These are phyloP conservation scores for Chloroceryle amazona DNA, from an alignment of 2,797 vertebrate species.

Conservation along the genomic window DNA sequence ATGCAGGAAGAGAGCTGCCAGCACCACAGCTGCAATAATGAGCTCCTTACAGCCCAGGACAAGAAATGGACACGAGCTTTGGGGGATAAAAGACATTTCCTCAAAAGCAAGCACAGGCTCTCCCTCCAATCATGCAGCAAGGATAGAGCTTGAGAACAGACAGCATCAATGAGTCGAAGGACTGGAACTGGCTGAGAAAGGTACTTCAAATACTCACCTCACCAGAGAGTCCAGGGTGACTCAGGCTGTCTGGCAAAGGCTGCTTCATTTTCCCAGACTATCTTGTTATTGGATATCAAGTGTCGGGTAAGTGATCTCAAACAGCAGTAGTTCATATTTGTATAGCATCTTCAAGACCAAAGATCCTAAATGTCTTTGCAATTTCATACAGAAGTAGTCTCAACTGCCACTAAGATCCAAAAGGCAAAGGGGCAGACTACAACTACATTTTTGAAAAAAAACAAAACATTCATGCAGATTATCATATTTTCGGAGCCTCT, in stretches of 20 bases:
- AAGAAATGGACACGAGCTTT: background rate
- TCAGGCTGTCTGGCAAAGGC: background rate
- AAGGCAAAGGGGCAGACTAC: background rate
- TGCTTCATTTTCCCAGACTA: constrained; percentile 1
- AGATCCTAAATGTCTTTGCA: background rate
- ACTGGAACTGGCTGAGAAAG: background rate
- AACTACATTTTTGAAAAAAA: background rate
- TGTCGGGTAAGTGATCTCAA: background rate
- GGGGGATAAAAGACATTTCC: background rate
- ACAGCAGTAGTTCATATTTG: background rate
- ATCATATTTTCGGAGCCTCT: background rate
- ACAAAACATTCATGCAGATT: background rate
- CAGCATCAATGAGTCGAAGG: constrained; percentile 6
- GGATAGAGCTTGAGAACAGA: background rate
- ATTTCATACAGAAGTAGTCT: background rate
- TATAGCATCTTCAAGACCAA: background rate
- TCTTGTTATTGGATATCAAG: background rate
- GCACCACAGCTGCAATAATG: background rate
- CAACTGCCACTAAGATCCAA: background rate
- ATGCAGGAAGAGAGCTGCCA: background rate
- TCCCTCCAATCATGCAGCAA: background rate
- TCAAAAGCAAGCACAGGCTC: constrained; percentile 14
- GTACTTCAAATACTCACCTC: background rate
- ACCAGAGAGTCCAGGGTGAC: background rate
- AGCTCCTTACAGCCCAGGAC: background rate